Conservation (phyloP, 92 coral and sea anemone genomes). For the Actinostola sp. region DNA sequence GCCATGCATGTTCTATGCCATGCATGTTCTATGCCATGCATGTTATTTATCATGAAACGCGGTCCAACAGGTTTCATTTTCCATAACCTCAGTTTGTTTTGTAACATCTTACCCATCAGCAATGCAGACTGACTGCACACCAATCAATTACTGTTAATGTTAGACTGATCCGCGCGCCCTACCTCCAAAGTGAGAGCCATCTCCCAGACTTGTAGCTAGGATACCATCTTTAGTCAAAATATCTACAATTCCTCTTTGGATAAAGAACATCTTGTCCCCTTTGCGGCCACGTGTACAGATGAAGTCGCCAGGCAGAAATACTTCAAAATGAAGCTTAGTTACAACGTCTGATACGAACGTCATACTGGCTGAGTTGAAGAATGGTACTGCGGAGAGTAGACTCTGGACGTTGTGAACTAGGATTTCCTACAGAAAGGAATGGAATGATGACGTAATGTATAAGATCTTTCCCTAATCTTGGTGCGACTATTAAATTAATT, state of each 20-base stretch:
- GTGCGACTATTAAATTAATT: no score
- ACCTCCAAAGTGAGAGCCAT: slow-evolving; percentile 99
- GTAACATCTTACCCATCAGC: no score
- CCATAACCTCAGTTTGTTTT: no score
- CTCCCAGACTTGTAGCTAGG: slow-evolving; percentile 94
- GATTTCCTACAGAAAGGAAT: slow-evolving; percentile 64
- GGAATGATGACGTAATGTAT: not conserved
- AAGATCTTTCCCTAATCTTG: not conserved
- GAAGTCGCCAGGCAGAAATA: slow-evolving; percentile 92
- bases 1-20: no score
- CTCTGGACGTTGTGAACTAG: slow-evolving; percentile 83
- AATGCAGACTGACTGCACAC: no score
- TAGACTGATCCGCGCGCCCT: not conserved
- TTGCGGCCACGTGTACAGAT: slow-evolving; percentile 84
- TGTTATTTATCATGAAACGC: no score
- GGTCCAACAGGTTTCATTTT: no score
- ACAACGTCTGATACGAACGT: slow-evolving; percentile 74
- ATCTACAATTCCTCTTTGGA: slow-evolving; percentile 96
- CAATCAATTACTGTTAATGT: not conserved
- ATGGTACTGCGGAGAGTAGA: slow-evolving; percentile 82
- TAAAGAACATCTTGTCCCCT: slow-evolving; percentile 95
- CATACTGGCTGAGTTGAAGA: slow-evolving; percentile 69
- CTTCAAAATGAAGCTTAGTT: slow-evolving; percentile 78
- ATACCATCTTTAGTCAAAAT: slow-evolving; percentile 78
- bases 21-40: no score